Conservation (phyloP, 1,140 invertebrate genomes). For the Grapholita molesta region DNA sequence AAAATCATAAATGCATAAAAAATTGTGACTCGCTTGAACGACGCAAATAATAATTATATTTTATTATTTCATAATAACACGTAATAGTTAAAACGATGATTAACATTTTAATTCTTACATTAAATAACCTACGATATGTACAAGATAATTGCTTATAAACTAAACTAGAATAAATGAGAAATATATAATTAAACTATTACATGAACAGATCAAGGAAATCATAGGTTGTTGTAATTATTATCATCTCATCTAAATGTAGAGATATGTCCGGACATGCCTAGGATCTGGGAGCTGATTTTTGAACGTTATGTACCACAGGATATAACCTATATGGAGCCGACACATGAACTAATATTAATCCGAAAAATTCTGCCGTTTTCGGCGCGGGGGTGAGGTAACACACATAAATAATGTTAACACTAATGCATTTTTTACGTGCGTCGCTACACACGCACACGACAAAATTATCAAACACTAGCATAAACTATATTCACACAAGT, state of each 20-base stretch:
- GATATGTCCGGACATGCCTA: neutral
- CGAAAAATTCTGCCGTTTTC: no score
- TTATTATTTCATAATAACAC: conserved; percentile 24
- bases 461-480: no score
- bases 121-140: conserved; percentile 26
- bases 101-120: conserved; percentile 69
- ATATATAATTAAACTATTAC: conserved; percentile 23
- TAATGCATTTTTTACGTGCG: no score
- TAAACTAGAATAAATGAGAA: conserved; percentile 25
- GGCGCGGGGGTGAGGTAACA: no score
- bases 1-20: neutral
- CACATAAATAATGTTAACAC: no score
- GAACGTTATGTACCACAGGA: no score
- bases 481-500: no score
- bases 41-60: neutral
- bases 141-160: conserved; percentile 26
- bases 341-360: no score
- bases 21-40: neutral
- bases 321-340: no score
- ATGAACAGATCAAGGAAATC: conserved; percentile 72
- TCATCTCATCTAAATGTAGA: neutral
- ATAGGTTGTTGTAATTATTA: no score
- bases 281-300: no score
- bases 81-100: conserved; percentile 63
- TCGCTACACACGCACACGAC: no score